Evolutionary conservation across 2,888 invertebrate genomes (phyloP), one percentile per base, ranked within the genome.

Genomic region (Allolobophora icterica): DNA sequence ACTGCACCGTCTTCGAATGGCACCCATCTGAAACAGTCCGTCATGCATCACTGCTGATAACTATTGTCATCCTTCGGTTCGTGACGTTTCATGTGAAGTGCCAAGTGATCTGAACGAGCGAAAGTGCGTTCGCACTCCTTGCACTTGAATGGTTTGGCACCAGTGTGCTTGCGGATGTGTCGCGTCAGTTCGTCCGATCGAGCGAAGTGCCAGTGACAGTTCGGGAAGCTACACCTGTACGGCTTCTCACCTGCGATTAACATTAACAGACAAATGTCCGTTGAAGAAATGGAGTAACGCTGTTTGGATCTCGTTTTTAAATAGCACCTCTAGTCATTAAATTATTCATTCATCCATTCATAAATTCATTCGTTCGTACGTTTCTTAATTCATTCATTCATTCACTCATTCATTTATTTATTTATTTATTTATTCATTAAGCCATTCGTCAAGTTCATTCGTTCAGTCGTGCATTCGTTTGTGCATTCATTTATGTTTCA

Each of bases 1-100:
- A 17, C 1, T 30, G 30, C 30, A 30, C 15, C 17, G n/a, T 1
- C n/a, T 17, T 3, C 1, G 30, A 13, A 30, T n/a, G 1, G 1
- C 71, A 1, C 1, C 71, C 17, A n/a, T n/a, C n/a, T 13, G 13
- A 3, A 71, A n/a, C 71, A 4, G n/a, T 71, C 71, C 8, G n/a
- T n/a, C 30, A 71, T 71, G 71, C 71, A 71, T 58, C n/a, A 24
- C 42, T 91, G 84, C n/a, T 35, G n/a, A 58, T 40, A 52, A 58
- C 35, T 58, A 38, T 90, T 89, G 34, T 92, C 90, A 35, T 89
- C 42, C 35, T 98, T 99, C 94, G 98, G 99, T 95, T 98, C 96
- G 96, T 96, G 96, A 42, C 96, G 94, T 94, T 96, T 96, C 96
- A 96, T 96, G 94, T 96, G 96, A 58, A 96, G 95, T 24, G 96